Evolutionary conservation across 2,797 vertebrate species (phyloP).

Genomic region (Stomatorhinus walkeri): DNA sequence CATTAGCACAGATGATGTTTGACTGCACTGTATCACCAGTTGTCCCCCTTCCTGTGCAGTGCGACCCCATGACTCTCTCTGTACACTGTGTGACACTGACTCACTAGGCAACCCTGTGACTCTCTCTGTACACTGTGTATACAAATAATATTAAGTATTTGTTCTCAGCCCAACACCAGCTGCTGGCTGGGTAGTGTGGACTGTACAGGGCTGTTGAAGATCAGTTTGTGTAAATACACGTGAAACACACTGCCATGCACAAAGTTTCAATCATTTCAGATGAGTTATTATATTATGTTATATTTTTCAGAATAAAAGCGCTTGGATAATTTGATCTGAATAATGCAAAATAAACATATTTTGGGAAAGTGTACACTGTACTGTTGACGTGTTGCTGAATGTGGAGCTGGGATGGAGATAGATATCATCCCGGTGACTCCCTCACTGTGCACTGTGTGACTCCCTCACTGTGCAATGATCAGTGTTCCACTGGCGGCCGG

Average conservation of each 20-base stretch:
- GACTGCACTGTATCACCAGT: not conserved
- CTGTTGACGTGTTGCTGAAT: not conserved
- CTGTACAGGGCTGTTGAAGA: not conserved
- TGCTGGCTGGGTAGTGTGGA: not conserved
- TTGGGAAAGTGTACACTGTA: not conserved
- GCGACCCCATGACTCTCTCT: not conserved
- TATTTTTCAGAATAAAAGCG: not conserved
- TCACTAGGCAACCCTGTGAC: not conserved
- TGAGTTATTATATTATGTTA: not conserved
- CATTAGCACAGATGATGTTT: not conserved
- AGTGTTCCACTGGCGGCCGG: constrained; percentile 69
- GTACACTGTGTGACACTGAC: not conserved
- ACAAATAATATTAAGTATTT: not conserved
- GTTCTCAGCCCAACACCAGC: not conserved
- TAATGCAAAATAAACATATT: not conserved
- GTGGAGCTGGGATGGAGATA: not conserved
- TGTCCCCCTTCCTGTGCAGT: not conserved
- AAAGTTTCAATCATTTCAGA: not conserved
- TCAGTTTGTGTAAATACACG: not conserved
- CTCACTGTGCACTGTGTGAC: not conserved
- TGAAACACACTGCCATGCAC: no score
- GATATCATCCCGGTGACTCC: not conserved
- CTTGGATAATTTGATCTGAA: not conserved
- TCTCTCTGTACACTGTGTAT: not conserved
- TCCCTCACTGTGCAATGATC: constrained; percentile 17